Percentiles rank a stretch among this genome's conserved stretches.
These are phyloP conservation scores for Boulengeromyrus knoepffleri DNA, from an alignment of 2,113 vertebrate genomes.

Conservation along the genomic window DNA sequence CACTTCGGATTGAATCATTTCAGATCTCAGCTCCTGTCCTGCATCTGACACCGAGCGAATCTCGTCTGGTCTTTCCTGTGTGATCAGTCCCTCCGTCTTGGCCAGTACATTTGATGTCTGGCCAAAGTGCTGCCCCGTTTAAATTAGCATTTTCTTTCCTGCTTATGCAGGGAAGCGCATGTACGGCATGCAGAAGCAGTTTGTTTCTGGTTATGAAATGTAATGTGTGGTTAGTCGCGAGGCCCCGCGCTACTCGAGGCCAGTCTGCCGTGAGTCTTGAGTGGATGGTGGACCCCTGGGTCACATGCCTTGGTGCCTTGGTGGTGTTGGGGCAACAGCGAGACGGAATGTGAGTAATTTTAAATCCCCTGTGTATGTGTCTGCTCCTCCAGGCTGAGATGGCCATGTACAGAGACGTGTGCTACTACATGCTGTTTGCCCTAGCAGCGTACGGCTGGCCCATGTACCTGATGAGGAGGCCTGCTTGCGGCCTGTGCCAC, in stretches of 20 bases:
- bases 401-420: constrained; percentile 94
- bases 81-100: neutral
- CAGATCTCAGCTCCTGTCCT: neutral
- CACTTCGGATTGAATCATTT: neutral
- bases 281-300: too few relatives aligned
- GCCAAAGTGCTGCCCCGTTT: neutral
- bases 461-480: constrained; percentile 96
- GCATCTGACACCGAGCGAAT: neutral
- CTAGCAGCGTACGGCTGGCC: constrained; percentile 97
- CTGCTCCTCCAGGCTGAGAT: constrained; percentile 76
- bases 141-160: neutral
- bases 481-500: constrained; percentile 86
- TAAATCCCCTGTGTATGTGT: constrained; percentile 47
- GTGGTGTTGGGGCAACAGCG: neutral
- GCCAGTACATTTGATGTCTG: neutral
- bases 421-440: constrained; percentile 98
- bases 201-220: neutral
- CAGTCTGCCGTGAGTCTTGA: neutral
- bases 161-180: neutral
- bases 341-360: constrained; percentile 19
- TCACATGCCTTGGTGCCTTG: neutral
- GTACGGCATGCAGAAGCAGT: neutral
- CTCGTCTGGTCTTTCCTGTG: neutral
- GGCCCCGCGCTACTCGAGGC: neutral
- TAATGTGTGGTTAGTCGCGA: too few relatives aligned